These are phyloP conservation scores for Menura novaehollandiae DNA, from an alignment of 2,113 vertebrate genomes.

Conservation along the genomic window DNA sequence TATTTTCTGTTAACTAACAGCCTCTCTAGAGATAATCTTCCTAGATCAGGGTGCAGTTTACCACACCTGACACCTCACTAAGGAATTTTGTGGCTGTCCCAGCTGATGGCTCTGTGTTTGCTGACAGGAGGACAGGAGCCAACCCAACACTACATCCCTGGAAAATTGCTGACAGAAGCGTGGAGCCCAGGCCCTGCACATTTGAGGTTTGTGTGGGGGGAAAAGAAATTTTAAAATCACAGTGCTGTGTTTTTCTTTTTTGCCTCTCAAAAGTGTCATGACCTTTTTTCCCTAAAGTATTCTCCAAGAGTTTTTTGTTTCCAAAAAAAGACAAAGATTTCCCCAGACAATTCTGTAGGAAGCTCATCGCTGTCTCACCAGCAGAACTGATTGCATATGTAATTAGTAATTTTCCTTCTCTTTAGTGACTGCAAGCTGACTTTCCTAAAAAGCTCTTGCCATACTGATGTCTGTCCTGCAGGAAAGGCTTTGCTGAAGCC, in stretches of 20 bases:
- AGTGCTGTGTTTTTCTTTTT: not conserved
- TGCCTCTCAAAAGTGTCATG: not conserved
- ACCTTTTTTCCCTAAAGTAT: not conserved
- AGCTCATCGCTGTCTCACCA: not conserved
- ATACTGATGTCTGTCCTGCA: not conserved
- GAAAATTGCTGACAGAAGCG: not conserved
- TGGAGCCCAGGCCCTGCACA: not conserved
- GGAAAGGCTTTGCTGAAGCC: not conserved
- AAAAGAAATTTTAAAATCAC: not conserved
- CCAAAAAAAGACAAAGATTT: not conserved
- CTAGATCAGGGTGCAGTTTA: not conserved
- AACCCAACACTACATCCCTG: fast-evolving
- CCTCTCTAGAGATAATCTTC: not conserved
- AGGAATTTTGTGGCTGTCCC: not conserved
- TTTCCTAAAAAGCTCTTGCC: not conserved
- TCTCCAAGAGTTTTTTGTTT: not conserved
- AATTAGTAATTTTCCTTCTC: not conserved
- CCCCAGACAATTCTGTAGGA: not conserved
- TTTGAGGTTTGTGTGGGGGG: not conserved
- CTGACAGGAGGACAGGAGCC: not conserved
- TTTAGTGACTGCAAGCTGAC: not conserved
- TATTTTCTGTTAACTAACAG: not conserved
- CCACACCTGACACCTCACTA: not conserved
- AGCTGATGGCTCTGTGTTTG: not conserved
- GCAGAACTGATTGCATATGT: not conserved